Evolutionary conservation across 2,113 vertebrate species (phyloP).

Genomic region (Holacanthus passer): DNA sequence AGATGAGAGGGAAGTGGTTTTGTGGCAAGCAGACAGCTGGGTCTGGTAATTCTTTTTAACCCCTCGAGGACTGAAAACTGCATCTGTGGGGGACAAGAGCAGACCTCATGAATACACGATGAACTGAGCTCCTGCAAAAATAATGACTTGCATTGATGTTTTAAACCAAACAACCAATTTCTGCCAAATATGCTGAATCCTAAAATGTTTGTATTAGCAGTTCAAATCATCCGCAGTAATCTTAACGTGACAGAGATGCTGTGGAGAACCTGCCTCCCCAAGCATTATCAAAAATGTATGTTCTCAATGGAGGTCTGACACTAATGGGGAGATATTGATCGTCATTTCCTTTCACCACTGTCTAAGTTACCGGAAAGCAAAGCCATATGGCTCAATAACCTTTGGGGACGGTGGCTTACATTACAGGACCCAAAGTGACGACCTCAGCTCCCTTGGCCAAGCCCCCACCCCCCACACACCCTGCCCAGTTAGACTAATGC

Average conservation of each 20-base stretch:
- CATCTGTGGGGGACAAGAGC: conserved; percentile 72
- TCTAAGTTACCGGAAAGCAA: conserved; percentile 75
- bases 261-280: conserved; percentile 24
- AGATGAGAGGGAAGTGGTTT: conserved; percentile 42
- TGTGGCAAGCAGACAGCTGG: conserved; percentile 44
- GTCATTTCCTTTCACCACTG: conserved; percentile 64
- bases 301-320: conserved; percentile 52
- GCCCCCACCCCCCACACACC: not conserved
- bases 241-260: conserved; percentile 3
- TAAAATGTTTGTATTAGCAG: not conserved
- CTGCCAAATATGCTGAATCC: not conserved
- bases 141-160: not conserved
- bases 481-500: conserved; percentile 22
- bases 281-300: conserved; percentile 59
- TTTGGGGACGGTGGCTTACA: conserved; percentile 71
- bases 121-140: conserved; percentile 28
- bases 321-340: conserved; percentile 85
- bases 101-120: conserved; percentile 58
- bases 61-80: conserved; percentile 57
- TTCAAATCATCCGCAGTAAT: conserved; percentile 20
- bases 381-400: conserved; percentile 78
- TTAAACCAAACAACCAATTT: conserved; percentile 11
- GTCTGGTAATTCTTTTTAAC: conserved; percentile 61
- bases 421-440: conserved; percentile 70
- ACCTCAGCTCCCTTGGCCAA: conserved; percentile 51